phyloP scores from a whole-genome alignment of 2,888 invertebrate species.

The Cheilosia soror region DNA sequence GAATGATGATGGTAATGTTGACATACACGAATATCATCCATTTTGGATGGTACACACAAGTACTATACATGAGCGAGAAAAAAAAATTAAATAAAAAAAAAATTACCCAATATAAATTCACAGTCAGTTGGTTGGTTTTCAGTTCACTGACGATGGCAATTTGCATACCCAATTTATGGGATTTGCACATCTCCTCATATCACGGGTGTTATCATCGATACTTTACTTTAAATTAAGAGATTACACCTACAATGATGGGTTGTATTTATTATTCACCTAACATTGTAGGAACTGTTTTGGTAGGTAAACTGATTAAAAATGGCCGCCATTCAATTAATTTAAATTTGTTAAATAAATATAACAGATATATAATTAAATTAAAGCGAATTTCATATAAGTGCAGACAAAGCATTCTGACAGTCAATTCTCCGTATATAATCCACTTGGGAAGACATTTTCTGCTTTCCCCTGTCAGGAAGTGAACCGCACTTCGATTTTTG shows the following conservation, averaged over 20 bases:
- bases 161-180: conserved; percentile 67
- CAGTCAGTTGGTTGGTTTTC: conserved; percentile 36
- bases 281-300: background rate
- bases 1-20: conserved; percentile 46
- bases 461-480: no score
- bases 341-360: conserved; percentile 51
- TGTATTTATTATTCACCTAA: conserved; percentile 6
- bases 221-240: conserved; percentile 70
- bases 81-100: background rate
- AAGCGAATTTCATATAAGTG: conserved; percentile 23
- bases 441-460: no score
- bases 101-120: conserved; percentile 29
- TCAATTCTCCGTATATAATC: no score
- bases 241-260: conserved; percentile 27
- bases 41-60: background rate
- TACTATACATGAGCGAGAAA: no score
- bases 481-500: no score
- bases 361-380: conserved; percentile 42
- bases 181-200: conserved; percentile 33
- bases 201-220: conserved; percentile 50
- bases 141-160: conserved; percentile 37
- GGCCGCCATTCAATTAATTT: conserved; percentile 28
- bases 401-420: background rate
- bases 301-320: background rate
- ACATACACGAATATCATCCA: conserved; percentile 25